phyloP scores from a whole-genome alignment of 2,888 invertebrate species.

The Bruchidius siliquastri region DNA sequence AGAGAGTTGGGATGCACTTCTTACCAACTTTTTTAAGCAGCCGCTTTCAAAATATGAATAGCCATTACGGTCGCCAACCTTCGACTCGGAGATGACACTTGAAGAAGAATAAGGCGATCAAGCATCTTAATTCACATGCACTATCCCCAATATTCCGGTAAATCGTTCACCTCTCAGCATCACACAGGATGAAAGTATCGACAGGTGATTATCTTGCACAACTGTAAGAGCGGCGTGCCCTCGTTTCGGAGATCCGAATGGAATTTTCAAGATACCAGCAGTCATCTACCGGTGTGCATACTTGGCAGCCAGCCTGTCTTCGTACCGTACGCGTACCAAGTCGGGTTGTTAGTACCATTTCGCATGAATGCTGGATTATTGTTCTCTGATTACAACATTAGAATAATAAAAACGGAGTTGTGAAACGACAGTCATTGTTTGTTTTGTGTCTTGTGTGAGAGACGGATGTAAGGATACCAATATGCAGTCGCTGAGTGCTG shows the following conservation, averaged over 20 bases:
- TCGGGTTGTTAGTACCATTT: not conserved
- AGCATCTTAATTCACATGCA: not conserved
- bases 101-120: too few relatives aligned
- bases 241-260: not conserved
- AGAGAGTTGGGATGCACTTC: too few relatives aligned
- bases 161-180: not conserved
- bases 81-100: too few relatives aligned
- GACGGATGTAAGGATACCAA: too few relatives aligned
- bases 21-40: too few relatives aligned
- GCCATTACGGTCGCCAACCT: too few relatives aligned
- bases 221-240: not conserved
- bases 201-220: not conserved
- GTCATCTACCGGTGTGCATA: not conserved
- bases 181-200: not conserved
- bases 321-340: not conserved
- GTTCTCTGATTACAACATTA: not conserved
- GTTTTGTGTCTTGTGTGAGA: not conserved
- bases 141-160: not conserved
- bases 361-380: not conserved
- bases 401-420: not conserved
- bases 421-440: not conserved
- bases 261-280: not conserved
- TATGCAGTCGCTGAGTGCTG: too few relatives aligned
- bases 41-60: too few relatives aligned
- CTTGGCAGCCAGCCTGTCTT: not conserved